A percentile compares a stretch with the other conserved stretches of the same genome.
Evolutionary conservation across 2,888 invertebrate species (phyloP).

Genomic region (Chymomyza procnemis): DNA sequence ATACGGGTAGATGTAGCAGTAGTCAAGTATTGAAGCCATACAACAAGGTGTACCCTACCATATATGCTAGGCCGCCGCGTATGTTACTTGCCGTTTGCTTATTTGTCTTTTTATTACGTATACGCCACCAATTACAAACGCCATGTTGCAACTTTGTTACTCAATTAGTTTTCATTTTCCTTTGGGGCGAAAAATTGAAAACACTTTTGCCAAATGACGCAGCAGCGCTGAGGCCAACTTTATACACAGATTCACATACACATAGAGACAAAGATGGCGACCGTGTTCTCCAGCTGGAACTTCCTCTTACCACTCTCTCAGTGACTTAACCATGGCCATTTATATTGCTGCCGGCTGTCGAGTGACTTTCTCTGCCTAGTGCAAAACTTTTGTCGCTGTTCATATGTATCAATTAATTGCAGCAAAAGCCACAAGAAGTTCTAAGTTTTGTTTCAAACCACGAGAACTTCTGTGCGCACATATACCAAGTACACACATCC

Average conservation of each 20-base stretch:
- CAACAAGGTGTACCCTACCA: background rate
- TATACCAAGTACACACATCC: background rate
- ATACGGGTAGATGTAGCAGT: no score
- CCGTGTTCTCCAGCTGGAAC: constrained; percentile 1
- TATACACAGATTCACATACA: constrained; percentile 46
- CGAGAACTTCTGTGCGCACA: constrained; percentile 4
- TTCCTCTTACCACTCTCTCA: background rate
- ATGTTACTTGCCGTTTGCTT: constrained; percentile 27
- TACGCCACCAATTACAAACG: constrained; percentile 67
- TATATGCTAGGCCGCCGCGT: background rate
- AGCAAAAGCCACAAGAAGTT: constrained; percentile 61
- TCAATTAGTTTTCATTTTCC: constrained; percentile 73
- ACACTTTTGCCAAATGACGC: constrained; percentile 42
- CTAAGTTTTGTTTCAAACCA: constrained; percentile 47
- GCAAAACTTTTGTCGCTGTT: constrained; percentile 45
- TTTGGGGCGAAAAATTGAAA: constrained; percentile 60
- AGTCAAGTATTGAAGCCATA: background rate
- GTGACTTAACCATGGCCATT: constrained; percentile 4
- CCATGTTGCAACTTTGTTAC: constrained; percentile 71
- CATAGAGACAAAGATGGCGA: background rate
- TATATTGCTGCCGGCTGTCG: background rate
- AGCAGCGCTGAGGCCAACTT: constrained; percentile 48
- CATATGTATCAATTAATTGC: constrained; percentile 72
- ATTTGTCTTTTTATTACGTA: constrained; percentile 65
- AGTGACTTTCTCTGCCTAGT: constrained; percentile 49